Base-by-base conservation (phyloP, 1,140 invertebrate species). In the Cotesia chilonis region DNA sequence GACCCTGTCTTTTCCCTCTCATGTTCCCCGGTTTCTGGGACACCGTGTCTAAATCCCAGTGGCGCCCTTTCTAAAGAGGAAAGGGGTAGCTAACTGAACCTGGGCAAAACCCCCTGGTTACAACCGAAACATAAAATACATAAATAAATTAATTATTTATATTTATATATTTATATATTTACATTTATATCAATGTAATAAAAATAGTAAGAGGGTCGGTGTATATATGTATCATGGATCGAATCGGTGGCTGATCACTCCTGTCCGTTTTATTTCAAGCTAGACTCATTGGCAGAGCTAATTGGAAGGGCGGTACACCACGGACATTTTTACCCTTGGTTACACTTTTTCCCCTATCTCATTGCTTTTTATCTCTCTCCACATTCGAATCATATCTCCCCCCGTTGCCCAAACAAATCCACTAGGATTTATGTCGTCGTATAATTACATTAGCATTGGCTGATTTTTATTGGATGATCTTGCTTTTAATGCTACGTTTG, bases 371-470 rank as follows among this genome's bases (percentile, higher is more conserved):
- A 67, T 73, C 77, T 70, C 71, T 75, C 81, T 78, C 79, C 82
- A 81, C 81, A 80, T 82, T 82, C 78, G 61, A 68, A 70, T 70
- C 73, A 55, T 68, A 60, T 69, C 60, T 68, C 68, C 63, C 41
- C 70, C 70, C 28, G 17, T 69, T 69, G 52, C 41, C 47, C 66
- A 71, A 71, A 72, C 64, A 81, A 84, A 81, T 80, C 82, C 81
- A 80, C 80, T 78, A 80, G 83, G 82, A 60, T 80, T 83, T 81
- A 80, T 75, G 78, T 78, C 79, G 64, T 78, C 80, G 79, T 67
- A 81, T 86, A 86, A 86, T 86, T 85, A 83, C 83, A 86, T 86
- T 86, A 86, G 84, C 83, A 86, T 86, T 83, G 83, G 80, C 84
- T 84, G 83, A 85, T 85, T 85, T 85, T 84, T 84, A 85, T 84